Base-by-base conservation (phyloP, 2,797 vertebrate genomes). In the Peromyscus attwateri region DNA sequence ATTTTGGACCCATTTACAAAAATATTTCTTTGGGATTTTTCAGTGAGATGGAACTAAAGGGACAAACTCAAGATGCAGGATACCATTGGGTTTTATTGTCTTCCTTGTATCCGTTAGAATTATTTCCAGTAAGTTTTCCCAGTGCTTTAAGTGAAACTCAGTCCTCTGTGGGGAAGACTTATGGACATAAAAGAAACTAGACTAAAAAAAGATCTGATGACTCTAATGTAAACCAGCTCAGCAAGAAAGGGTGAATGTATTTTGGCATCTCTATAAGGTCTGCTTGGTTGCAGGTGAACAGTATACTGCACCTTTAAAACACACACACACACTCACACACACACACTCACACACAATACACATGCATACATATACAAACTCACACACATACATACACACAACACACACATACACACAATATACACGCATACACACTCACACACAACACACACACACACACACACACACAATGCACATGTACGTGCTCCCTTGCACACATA, bases 261-360 rank as follows among this genome's bases (percentile, higher is more conserved):
- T 77, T 88, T 98, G 70, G 60, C 92, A 75, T 80, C 31, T 87
- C 76, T 96, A 91, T 37, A 89, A 95, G 94, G 96, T 71, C 76
- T 95, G 81, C 97, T 97, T 77, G 87, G 52, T 40, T 96, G 89
- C 40, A 92, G 96, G 96, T 87, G 97, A 96, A 95, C 68, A 93
- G 70, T 46, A 94, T 17, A 29, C 73, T 76, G 73, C 43, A 95
- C 84, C 80, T 97, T 94, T 95, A 96, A 92, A 34, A 7, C 19
- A 31, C 29, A 46, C 27, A 14, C 34, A 57, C 34, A 37, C 52
- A 31, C 27, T 7, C 34, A 55, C 52, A 37, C 34, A 12, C 49
- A 14, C 34, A 57, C 21, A 37, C 55, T 37, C 21, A 60, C n/a
- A 37, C 21, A 57, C 52, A 57, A 37, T 21, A 60, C n/a, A 25